Evolutionary conservation across 2,113 vertebrate species (phyloP).

Genomic region (Tretioscincus oriximinensis): DNA sequence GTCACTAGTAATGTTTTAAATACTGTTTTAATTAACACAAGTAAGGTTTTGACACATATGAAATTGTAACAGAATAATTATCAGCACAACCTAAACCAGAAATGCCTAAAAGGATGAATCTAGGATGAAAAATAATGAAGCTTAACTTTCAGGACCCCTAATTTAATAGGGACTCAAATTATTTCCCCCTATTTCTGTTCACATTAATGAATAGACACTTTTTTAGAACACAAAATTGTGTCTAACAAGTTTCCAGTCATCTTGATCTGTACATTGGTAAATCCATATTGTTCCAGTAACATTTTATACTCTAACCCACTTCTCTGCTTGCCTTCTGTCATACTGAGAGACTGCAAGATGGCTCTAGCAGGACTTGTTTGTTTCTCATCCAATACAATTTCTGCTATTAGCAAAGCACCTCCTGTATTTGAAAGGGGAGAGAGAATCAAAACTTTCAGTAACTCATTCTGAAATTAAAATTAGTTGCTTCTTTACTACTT

Average conservation of each 20-base stretch:
- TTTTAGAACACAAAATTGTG: constrained; percentile 78
- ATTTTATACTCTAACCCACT: constrained; percentile 76
- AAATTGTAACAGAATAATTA: background rate
- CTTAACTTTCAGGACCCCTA: no score
- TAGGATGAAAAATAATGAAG: no score
- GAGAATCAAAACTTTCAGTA: constrained; percentile 39
- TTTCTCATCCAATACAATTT: constrained; percentile 82
- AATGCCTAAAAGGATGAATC: no score
- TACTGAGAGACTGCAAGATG: constrained; percentile 84
- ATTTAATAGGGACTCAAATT: background rate
- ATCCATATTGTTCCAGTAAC: constrained; percentile 79
- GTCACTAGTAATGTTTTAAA: background rate
- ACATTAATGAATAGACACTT: background rate
- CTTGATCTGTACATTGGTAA: constrained; percentile 67
- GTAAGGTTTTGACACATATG: background rate
- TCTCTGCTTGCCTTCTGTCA: constrained; percentile 83
- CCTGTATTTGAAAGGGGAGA: constrained; percentile 68
- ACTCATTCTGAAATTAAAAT: background rate
- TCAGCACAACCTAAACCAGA: background rate
- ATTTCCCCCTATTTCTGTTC: constrained; percentile 7
- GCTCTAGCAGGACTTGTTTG: constrained; percentile 71
- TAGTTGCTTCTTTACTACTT: background rate
- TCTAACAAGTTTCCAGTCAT: constrained; percentile 81
- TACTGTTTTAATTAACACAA: constrained; percentile 30
- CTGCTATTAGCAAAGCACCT: constrained; percentile 81